Base-by-base conservation (phyloP, 2,888 invertebrate genomes). In the Diloba caeruleocephala region DNA sequence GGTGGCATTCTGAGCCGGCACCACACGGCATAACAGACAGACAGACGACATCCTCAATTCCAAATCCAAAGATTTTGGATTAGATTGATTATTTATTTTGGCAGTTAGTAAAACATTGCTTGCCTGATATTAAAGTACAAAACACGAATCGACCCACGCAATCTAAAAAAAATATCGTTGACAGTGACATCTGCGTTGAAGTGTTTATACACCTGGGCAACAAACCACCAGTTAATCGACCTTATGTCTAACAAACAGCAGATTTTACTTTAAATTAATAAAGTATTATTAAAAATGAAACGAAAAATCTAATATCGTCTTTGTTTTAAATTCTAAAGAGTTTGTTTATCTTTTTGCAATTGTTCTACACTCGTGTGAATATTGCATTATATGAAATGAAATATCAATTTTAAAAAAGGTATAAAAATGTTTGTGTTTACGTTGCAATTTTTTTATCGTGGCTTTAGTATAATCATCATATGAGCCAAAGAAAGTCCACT, bases 341-440 rank as follows among this genome's bases (percentile, higher is more conserved):
- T 32, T n/a, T n/a, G n/a, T n/a, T n/a, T n/a, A n/a, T 15, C 10
- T 10, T 7, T 57, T 46, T 34, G 33, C 26, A 39, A 45, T 59
- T 49, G 14, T 59, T 34, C 13, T 54, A 65, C 62, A 36, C 19
- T 48, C 59, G 33, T 45, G 48, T 49, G 39, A 37, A 41, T 43
- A 63, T 46, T 63, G 54, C 65, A 49, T 21, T 59, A 43, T 43
- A 44, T 21, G 32, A 48, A 32, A 48, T 36, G 53, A 61, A 62
- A 53, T 52, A 57, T 64, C 52, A 64, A 46, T 64, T 51, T 45
- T 34, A 43, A 57, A 42, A 41, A 33, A n/a, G 42, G 9, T 26
- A 43, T 43, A 37, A 38, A 13, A 21, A 21, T 1, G 26, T 28
- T 39, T 44, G 15, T 23, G 23, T 44, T 29, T 56, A 39, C n/a